phyloP scores from a whole-genome alignment of 1,140 invertebrate genomes.

The Adelges cooleyi region DNA sequence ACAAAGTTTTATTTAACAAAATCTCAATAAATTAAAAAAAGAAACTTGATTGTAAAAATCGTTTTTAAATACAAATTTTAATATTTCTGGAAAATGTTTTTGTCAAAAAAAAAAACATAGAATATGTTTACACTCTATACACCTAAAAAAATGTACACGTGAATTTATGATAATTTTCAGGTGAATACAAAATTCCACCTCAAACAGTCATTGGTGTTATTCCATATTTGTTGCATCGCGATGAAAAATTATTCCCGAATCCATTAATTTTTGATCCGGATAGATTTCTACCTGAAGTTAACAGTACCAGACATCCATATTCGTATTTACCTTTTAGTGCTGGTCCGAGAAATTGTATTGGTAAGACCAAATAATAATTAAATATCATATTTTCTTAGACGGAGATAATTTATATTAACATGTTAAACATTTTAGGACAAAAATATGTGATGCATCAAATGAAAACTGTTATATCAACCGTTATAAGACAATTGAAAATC shows the following conservation, averaged over 20 bases:
- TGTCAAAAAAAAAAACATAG: not conserved
- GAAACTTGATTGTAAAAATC: not conserved
- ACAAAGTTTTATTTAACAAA: no score
- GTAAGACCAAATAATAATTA: slow-evolving; percentile 31
- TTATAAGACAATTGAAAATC: slow-evolving; percentile 14
- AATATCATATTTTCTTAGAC: no score
- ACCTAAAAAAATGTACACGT: not conserved
- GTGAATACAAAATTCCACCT: slow-evolving; percentile 41
- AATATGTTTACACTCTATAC: not conserved
- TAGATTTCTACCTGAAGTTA: slow-evolving; percentile 47
- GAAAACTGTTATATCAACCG: slow-evolving; percentile 22
- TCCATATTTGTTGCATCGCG: slow-evolving; percentile 44
- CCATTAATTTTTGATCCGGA: slow-evolving; percentile 49
- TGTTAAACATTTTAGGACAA: slow-evolving; percentile 41
- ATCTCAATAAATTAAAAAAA: no score
- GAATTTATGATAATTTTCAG: slow-evolving; percentile 35
- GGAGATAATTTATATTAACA: no score
- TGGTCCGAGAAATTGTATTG: slow-evolving; percentile 44
- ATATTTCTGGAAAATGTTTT: not conserved
- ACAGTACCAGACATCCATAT: slow-evolving; percentile 36
- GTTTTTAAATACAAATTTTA: not conserved
- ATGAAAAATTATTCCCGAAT: slow-evolving; percentile 44
- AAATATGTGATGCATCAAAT: slow-evolving; percentile 14
- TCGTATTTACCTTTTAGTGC: slow-evolving; percentile 47
- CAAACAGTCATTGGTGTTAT: slow-evolving; percentile 42